Conservation (phyloP, 1,140 invertebrate genomes). For the Trichoplusia ni region DNA sequence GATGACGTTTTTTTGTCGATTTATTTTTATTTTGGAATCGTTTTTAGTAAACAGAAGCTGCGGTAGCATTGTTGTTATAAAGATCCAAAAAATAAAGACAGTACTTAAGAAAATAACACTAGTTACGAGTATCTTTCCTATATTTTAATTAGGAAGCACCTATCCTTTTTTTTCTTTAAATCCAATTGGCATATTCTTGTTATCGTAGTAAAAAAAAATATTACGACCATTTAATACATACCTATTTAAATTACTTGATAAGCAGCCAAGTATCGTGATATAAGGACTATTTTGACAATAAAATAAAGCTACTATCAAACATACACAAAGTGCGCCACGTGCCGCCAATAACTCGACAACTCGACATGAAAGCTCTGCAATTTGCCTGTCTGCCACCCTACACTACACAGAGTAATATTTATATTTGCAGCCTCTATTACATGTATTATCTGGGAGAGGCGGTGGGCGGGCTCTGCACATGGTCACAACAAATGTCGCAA, state of each 20-base stretch:
- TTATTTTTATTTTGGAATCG: background rate
- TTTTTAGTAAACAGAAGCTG: no score
- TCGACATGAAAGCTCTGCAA: slow-evolving; percentile 53
- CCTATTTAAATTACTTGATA: background rate
- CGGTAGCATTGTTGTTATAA: no score
- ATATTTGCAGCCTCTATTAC: slow-evolving; percentile 29
- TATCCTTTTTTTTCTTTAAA: no score
- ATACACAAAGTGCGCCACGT: background rate
- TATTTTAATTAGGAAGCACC: no score
- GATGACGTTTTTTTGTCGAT: background rate
- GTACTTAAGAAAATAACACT: no score
- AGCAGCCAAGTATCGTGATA: no score
- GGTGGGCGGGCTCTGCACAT: slow-evolving; percentile 56
- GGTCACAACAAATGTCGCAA: slow-evolving; percentile 60
- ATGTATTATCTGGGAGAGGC: slow-evolving; percentile 39
- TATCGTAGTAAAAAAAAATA: no score
- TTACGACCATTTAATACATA: background rate
- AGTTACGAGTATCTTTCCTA: no score
- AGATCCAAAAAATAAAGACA: no score
- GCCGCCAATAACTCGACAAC: slow-evolving; percentile 1
- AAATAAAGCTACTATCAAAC: background rate
- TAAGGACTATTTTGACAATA: no score
- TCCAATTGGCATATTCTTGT: no score
- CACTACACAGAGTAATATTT: slow-evolving; percentile 3
- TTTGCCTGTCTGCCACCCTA: slow-evolving; percentile 34